A percentile compares a stretch with the other conserved stretches of the same genome.
These are phyloP conservation scores for Lysandra coridon DNA, from an alignment of 2,888 invertebrate genomes.

Conservation along the genomic window DNA sequence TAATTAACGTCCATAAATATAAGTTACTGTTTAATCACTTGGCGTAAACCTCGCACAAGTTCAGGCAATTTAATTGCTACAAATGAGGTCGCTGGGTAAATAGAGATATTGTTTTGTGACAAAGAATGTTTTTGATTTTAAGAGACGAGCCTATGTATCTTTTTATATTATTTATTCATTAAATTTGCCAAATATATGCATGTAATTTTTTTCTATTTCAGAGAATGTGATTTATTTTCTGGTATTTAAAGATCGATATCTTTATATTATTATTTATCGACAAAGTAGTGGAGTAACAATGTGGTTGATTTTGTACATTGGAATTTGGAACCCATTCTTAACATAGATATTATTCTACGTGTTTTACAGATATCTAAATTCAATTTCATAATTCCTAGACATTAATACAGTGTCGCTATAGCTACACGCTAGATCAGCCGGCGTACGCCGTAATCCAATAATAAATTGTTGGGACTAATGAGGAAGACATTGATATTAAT, in stretches of 20 bases:
- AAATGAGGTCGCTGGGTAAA: conserved; percentile 14
- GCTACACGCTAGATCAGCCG: conserved; percentile 43
- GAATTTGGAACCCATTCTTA: no score
- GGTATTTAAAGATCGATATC: no score
- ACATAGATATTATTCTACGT: no score
- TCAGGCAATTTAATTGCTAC: background rate
- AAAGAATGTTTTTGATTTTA: background rate
- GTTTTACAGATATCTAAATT: background rate
- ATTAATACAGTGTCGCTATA: background rate
- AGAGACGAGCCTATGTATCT: no score
- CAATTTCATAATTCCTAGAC: background rate
- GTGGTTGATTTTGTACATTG: no score
- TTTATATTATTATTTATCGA: no score
- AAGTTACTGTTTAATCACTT: conserved; percentile 23
- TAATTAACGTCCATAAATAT: conserved; percentile 24
- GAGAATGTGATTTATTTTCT: no score
- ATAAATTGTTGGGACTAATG: conserved; percentile 41
- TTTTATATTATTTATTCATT: no score
- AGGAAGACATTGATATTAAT: conserved; percentile 29
- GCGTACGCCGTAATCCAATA: conserved; percentile 44
- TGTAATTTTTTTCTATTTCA: no score
- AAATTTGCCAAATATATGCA: no score
- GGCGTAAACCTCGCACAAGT: background rate
- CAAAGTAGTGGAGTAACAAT: no score
- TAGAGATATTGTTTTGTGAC: background rate